phyloP scores from a whole-genome alignment of 2,888 invertebrate species.

The Griposia aprilina region DNA sequence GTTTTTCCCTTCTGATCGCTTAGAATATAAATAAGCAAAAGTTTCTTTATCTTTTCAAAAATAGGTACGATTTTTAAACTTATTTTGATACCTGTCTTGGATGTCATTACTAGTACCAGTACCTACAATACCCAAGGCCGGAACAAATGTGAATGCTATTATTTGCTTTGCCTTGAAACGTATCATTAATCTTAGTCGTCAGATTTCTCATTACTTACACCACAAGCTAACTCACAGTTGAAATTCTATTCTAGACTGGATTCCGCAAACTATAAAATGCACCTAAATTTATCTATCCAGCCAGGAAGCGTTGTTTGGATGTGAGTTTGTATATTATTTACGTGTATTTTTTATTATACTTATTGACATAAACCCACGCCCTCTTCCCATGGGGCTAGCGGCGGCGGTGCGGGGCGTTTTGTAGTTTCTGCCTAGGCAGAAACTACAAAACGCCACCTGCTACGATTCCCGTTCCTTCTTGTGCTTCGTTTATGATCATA shows the following conservation, averaged over 20 bases:
- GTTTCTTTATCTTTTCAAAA: neutral
- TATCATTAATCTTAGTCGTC: neutral
- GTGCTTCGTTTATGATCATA: too few relatives aligned
- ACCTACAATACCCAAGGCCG: neutral
- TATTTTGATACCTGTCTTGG: neutral
- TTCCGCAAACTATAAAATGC: conserved; percentile 74
- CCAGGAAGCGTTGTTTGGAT: conserved; percentile 49
- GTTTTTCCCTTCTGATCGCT: too few relatives aligned
- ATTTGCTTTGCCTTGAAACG: neutral
- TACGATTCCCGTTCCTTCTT: too few relatives aligned
- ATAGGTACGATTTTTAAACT: neutral
- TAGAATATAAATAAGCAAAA: neutral
- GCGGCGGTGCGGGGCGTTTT: too few relatives aligned
- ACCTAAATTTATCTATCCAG: conserved; percentile 72
- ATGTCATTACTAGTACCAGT: neutral
- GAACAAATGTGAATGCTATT: neutral
- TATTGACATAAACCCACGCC: too few relatives aligned
- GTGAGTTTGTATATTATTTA: conserved; percentile 26
- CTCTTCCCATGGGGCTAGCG: too few relatives aligned
- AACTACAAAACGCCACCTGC: too few relatives aligned
- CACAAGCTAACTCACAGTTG: conserved; percentile 64
- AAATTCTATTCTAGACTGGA: conserved; percentile 75
- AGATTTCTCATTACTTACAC: conserved; percentile 57
- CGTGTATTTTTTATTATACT: neutral
- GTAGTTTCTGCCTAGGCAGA: too few relatives aligned